phyloP scores from a whole-genome alignment of 2,888 invertebrate species.

The Troilus luridus region DNA sequence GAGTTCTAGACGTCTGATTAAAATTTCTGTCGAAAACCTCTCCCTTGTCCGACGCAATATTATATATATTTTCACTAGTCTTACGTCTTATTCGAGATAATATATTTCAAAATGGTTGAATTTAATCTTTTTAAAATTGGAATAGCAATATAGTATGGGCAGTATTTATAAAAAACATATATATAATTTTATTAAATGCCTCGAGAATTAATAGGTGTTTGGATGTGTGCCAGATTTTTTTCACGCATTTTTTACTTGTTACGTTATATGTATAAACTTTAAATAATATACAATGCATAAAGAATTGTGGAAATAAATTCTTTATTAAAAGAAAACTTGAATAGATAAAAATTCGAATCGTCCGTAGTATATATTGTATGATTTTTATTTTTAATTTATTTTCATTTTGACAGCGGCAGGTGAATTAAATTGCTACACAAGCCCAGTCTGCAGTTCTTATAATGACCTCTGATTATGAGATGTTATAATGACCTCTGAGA shows the following conservation, averaged over 20 bases:
- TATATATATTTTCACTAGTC: neutral
- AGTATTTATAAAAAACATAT: neutral
- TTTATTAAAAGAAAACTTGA: neutral
- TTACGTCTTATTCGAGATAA: neutral
- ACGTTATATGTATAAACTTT: neutral
- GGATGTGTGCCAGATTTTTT: neutral
- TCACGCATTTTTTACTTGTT: neutral
- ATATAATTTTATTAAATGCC: neutral
- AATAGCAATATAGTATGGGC: neutral
- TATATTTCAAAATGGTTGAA: neutral
- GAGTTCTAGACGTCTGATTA: neutral
- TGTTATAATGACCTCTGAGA: neutral
- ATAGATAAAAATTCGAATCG: neutral
- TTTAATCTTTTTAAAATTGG: neutral
- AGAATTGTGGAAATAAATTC: neutral
- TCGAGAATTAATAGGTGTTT: neutral
- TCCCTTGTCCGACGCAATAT: neutral
- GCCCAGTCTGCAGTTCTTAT: neutral
- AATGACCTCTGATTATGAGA: neutral
- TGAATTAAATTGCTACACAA: neutral
- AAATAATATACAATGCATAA: neutral
- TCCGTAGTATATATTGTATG: neutral
- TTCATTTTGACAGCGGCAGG: neutral
- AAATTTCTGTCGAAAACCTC: constrained; percentile 9
- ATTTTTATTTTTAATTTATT: neutral